Percentiles rank a stretch among this genome's conserved stretches.
phyloP scores from a whole-genome alignment of 1,140 invertebrate species.

The Oedothorax gibbosus region DNA sequence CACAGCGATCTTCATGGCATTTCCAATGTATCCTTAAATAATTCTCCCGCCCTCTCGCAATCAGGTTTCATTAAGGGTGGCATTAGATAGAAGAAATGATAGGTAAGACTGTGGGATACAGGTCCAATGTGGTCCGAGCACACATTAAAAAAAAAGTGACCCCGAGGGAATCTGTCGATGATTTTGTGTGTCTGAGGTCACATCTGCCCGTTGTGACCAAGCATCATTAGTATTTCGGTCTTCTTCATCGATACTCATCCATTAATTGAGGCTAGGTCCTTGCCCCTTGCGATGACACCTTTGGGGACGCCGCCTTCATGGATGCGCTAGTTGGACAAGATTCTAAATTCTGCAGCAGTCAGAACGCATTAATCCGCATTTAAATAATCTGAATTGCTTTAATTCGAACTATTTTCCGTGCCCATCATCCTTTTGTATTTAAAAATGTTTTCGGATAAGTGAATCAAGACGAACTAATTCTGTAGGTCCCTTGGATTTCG shows the following conservation, averaged over 20 bases:
- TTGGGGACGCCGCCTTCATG: constrained; percentile 39
- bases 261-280: constrained; percentile 45
- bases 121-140: neutral
- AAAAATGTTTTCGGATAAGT: too few relatives aligned
- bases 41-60: neutral
- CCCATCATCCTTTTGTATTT: too few relatives aligned
- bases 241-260: constrained; percentile 52
- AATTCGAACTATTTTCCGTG: too few relatives aligned
- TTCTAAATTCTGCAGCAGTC: neutral
- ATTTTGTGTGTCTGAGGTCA: constrained; percentile 37
- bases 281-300: constrained; percentile 53
- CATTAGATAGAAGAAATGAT: neutral
- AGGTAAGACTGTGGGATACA: neutral
- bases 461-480: too few relatives aligned
- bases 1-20: neutral
- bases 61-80: constrained; percentile 17
- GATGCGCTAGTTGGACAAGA: too few relatives aligned
- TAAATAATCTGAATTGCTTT: too few relatives aligned
- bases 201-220: constrained; percentile 49
- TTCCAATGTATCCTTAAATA: neutral
- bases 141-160: constrained; percentile 29
- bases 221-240: constrained; percentile 56
- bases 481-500: too few relatives aligned
- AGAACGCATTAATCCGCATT: neutral
- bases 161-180: constrained; percentile 3